Evolutionary conservation across 2,888 invertebrate genomes (phyloP).

Genomic region (Zaprionus lineosus): DNA sequence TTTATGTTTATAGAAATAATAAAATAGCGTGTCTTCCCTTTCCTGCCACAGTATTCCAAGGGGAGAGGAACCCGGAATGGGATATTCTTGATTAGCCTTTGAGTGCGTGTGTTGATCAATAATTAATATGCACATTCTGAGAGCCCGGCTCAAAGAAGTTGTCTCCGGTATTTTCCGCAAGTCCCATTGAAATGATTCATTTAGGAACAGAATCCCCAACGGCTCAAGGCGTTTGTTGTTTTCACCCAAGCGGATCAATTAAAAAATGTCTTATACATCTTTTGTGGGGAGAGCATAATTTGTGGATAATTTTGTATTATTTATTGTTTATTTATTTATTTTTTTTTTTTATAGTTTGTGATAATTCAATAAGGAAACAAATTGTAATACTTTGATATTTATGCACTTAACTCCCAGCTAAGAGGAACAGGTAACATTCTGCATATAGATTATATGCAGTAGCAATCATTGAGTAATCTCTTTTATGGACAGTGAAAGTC

Average conservation of each 20-base stretch:
- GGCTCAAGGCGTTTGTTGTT: neutral
- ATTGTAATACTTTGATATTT: no score
- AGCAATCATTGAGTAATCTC: no score
- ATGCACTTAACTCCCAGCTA: no score
- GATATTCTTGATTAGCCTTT: constrained; percentile 21
- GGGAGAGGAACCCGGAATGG: no score
- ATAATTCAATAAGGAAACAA: no score
- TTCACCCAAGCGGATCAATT: constrained; percentile 1
- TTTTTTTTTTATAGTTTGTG: no score
- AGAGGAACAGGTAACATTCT: no score
- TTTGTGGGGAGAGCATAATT: neutral
- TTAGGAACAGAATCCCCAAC: neutral
- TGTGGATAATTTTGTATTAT: no score
- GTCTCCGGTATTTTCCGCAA: constrained; percentile 45
- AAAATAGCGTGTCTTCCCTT: constrained; percentile 8
- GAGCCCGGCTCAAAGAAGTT: constrained; percentile 40
- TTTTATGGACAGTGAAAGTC: no score
- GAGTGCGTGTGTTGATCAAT: constrained; percentile 27
- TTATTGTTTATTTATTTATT: no score
- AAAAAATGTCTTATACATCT: neutral
- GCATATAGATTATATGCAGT: no score
- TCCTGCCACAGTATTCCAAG: no score
- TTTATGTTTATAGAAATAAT: constrained; percentile 5
- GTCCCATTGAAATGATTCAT: constrained; percentile 3
- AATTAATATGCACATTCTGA: constrained; percentile 13